Evolutionary conservation across 2,888 invertebrate genomes (phyloP).

Genomic region (Dasypolia templi): DNA sequence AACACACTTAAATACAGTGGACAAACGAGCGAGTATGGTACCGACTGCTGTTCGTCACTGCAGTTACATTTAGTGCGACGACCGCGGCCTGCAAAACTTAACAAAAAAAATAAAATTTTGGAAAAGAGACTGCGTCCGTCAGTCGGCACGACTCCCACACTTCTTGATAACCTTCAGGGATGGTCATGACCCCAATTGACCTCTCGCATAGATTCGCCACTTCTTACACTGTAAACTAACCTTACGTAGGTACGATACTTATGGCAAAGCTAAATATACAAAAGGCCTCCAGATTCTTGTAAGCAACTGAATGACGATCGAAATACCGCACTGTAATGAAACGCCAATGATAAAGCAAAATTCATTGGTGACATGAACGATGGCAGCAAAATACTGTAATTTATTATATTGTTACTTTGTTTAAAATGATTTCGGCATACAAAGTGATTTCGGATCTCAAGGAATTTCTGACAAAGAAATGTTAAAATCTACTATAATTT

Average conservation of each 20-base stretch:
- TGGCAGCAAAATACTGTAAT: too few species aligned
- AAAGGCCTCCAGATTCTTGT: constrained; percentile 2
- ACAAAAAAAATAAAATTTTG: background rate
- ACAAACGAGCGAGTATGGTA: too few species aligned
- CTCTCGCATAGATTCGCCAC: constrained; percentile 18
- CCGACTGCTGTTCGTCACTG: background rate
- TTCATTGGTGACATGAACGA: background rate
- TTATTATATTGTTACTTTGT: too few species aligned
- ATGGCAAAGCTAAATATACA: constrained; percentile 13
- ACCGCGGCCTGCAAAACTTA: too few species aligned
- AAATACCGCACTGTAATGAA: background rate
- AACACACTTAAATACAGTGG: too few species aligned
- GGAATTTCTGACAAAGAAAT: too few species aligned
- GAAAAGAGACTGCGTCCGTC: too few species aligned
- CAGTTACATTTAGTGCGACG: too few species aligned
- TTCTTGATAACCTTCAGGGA: constrained; percentile 8
- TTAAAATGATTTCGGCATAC: too few species aligned
- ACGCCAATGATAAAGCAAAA: background rate
- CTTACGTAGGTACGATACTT: constrained; percentile 19
- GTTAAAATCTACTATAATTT: too few species aligned
- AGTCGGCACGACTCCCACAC: background rate
- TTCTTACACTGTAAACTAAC: constrained; percentile 6
- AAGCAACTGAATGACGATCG: background rate
- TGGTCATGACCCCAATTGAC: constrained; percentile 34
- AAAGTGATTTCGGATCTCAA: too few species aligned